phyloP scores from a whole-genome alignment of 2,888 invertebrate genomes.

The Hypselothyrea guttata region DNA sequence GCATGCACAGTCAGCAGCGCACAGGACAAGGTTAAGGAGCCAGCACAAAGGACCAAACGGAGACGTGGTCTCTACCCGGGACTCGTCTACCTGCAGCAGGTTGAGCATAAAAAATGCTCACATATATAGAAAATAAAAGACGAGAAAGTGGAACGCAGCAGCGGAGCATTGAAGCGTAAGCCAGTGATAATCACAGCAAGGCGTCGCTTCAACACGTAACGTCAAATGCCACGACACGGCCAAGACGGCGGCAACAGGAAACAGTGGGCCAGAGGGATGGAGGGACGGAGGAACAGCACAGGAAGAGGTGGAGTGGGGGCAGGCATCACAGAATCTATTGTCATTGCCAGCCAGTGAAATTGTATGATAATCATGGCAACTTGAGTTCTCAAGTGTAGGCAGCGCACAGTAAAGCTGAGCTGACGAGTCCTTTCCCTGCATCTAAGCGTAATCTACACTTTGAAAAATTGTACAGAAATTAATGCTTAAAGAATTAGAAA shows the following conservation, averaged over 20 bases:
- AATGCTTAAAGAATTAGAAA: too few species aligned
- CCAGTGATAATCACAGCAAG: slow-evolving; percentile 72
- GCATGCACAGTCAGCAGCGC: slow-evolving; percentile 31
- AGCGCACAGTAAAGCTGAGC: too few species aligned
- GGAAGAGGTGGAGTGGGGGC: slow-evolving; percentile 10
- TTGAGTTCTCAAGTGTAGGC: slow-evolving; percentile 70
- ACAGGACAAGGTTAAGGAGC: slow-evolving; percentile 49
- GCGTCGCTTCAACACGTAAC: slow-evolving; percentile 73
- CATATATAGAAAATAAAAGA: neutral
- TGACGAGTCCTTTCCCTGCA: neutral
- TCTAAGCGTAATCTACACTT: slow-evolving; percentile 1
- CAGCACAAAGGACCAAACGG: slow-evolving; percentile 53
- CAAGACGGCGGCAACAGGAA: slow-evolving; percentile 23
- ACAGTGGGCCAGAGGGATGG: too few species aligned
- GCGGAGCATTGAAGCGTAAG: slow-evolving; percentile 74
- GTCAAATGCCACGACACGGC: slow-evolving; percentile 69
- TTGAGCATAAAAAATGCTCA: slow-evolving; percentile 7
- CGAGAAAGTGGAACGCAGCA: slow-evolving; percentile 30
- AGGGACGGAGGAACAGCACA: neutral
- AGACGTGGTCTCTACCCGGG: slow-evolving; percentile 22
- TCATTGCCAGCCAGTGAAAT: slow-evolving; percentile 61
- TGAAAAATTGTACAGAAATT: slow-evolving; percentile 32
- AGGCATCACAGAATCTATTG: slow-evolving; percentile 47
- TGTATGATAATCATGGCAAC: slow-evolving; percentile 78
- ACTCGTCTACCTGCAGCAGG: slow-evolving; percentile 58